Evolutionary conservation across 2,888 invertebrate genomes (phyloP).

Genomic region (Brachypterus glaber): DNA sequence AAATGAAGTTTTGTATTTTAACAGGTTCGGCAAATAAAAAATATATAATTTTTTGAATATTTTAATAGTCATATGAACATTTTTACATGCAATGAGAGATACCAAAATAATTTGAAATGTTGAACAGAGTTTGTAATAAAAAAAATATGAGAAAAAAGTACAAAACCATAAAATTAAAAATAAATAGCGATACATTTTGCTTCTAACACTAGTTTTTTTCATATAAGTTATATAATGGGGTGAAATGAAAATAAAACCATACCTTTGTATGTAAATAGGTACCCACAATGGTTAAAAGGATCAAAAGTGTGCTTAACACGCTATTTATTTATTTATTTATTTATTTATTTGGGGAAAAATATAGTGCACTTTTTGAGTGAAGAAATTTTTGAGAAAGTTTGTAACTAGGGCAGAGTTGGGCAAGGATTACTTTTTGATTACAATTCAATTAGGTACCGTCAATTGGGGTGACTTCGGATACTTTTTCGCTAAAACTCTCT

Average conservation of each 20-base stretch:
- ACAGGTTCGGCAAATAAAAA: conserved; percentile 3
- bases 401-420: no score
- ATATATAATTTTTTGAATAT: conserved; percentile 16
- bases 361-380: not conserved
- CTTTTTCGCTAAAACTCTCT: no score
- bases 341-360: not conserved
- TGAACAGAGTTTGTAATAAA: no score
- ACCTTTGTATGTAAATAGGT: conserved; percentile 28
- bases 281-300: conserved; percentile 25
- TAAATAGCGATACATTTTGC: conserved; percentile 26
- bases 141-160: conserved; percentile 27
- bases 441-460: no score
- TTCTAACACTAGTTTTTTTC: conserved; percentile 27
- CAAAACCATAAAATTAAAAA: conserved; percentile 27
- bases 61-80: conserved; percentile 39
- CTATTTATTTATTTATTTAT: conserved; percentile 14
- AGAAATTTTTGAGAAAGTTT: conserved; percentile 1
- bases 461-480: no score
- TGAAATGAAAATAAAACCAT: conserved; percentile 27
- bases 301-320: conserved; percentile 15
- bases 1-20: no score
- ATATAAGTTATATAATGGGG: conserved; percentile 25
- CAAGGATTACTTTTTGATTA: no score
- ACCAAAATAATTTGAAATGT: conserved; percentile 34
- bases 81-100: conserved; percentile 39